Percentiles rank a stretch among this genome's conserved stretches.
phyloP scores from a whole-genome alignment of 2,888 invertebrate genomes.

The Poecilus cupreus region DNA sequence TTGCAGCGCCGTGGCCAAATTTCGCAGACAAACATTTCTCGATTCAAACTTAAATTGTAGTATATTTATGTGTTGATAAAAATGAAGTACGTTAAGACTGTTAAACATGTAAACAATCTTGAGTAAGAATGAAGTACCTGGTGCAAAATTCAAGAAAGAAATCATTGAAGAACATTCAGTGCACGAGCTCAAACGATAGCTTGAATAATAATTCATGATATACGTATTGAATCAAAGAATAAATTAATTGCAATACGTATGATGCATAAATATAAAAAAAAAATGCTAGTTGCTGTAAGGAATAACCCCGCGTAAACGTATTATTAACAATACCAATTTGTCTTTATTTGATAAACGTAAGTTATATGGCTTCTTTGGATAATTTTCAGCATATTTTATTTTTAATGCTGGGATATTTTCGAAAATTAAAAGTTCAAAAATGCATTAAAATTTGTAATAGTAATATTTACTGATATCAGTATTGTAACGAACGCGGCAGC shows the following conservation, averaged over 20 bases:
- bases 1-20: too few relatives aligned
- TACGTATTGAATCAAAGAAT: background rate
- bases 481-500: too few relatives aligned
- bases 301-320: background rate
- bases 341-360: conserved; percentile 2
- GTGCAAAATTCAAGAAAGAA: too few relatives aligned
- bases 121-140: too few relatives aligned
- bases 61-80: too few relatives aligned
- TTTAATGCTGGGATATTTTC: background rate
- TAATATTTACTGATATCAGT: too few relatives aligned
- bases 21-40: too few relatives aligned
- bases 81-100: too few relatives aligned
- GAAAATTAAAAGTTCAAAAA: background rate
- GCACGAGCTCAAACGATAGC: too few relatives aligned
- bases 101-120: too few relatives aligned
- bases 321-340: background rate
- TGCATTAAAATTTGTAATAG: background rate
- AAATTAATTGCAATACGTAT: background rate
- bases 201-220: background rate
- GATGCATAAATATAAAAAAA: background rate
- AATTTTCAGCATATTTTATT: background rate
- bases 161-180: too few relatives aligned
- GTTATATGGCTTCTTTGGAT: background rate
- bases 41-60: too few relatives aligned
- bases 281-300: background rate